phyloP scores from a whole-genome alignment of 2,113 vertebrate genomes.

The Scortum barcoo region DNA sequence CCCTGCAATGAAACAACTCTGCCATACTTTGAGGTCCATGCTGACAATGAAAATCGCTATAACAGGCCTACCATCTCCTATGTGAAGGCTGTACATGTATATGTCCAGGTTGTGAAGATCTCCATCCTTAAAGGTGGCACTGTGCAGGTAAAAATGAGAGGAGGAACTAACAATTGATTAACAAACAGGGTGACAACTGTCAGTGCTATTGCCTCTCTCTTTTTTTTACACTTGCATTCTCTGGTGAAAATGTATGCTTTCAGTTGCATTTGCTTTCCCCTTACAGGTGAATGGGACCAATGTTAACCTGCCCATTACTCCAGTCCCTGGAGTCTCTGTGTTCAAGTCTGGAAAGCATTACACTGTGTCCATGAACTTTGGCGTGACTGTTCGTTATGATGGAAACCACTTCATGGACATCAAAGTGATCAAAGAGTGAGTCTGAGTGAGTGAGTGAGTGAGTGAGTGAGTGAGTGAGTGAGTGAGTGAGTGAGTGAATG shows the following conservation, averaged over 20 bases:
- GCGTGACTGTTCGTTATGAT: conserved; percentile 84
- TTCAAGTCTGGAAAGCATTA: conserved; percentile 74
- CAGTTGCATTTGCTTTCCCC: not conserved
- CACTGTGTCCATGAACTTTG: conserved; percentile 77
- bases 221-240: not conserved
- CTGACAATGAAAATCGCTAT: conserved; percentile 83
- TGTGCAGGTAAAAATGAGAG: conserved; percentile 78
- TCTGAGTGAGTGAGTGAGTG: too few relatives aligned
- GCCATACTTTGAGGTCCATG: conserved; percentile 78
- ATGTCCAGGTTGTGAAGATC: conserved; percentile 75
- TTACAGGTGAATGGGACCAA: conserved; percentile 75
- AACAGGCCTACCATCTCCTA: conserved; percentile 81
- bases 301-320: conserved; percentile 67
- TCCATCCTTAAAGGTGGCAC: conserved; percentile 84
- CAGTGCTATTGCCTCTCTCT: not conserved
- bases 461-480: conserved; percentile 68
- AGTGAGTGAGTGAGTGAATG: conserved; percentile 68
- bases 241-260: not conserved
- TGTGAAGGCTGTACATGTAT: conserved; percentile 83
- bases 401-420: conserved; percentile 84
- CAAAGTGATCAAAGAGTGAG: conserved; percentile 84
- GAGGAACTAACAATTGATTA: not conserved
- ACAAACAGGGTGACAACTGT: not conserved
- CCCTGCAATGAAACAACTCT: conserved; percentile 77
- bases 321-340: conserved; percentile 61